phyloP scores from a whole-genome alignment of 2,113 vertebrate genomes.

The Ctenodactylus gundi region DNA sequence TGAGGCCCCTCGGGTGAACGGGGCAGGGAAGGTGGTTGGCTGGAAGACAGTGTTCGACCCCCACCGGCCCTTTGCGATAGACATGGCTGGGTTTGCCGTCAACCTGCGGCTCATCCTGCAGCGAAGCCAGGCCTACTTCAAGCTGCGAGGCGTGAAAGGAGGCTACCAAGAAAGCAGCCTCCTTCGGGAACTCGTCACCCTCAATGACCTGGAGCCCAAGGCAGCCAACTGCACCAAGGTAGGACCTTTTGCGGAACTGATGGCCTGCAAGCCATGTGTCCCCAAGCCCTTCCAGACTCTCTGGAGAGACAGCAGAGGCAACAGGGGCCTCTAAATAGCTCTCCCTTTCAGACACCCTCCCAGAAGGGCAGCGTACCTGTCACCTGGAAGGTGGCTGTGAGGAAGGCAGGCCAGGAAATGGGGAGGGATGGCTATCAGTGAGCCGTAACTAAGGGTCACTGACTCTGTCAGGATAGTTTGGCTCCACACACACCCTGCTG shows the following conservation, averaged over 20 bases:
- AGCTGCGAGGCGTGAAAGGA: conserved; percentile 96
- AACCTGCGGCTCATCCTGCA: conserved; percentile 96
- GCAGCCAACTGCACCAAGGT: conserved; percentile 99
- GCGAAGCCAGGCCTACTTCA: conserved; percentile 98
- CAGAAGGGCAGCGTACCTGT: background rate
- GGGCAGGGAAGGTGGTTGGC: conserved; percentile 96
- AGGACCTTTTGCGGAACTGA: background rate
- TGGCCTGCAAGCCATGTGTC: rapidly evolving
- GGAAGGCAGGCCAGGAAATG: background rate
- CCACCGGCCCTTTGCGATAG: conserved; percentile 97
- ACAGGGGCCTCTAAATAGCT: background rate
- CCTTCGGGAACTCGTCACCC: conserved; percentile 95
- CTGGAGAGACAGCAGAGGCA: background rate
- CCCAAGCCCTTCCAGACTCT: background rate
- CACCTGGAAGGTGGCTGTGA: too few species aligned
- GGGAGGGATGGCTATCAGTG: background rate
- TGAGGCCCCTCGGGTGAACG: conserved; percentile 96
- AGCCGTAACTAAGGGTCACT: background rate
- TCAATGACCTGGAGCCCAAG: conserved; percentile 97
- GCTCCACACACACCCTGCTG: background rate
- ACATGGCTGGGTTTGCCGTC: conserved; percentile 99
- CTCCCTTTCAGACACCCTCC: background rate
- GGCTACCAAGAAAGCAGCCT: conserved; percentile 99
- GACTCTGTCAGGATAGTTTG: background rate
- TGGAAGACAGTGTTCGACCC: conserved; percentile 99